Percentiles rank a stretch among this genome's conserved stretches.
These are phyloP conservation scores for Herpetotheres cachinnans DNA, from an alignment of 2,113 vertebrate species.

Conservation along the genomic window DNA sequence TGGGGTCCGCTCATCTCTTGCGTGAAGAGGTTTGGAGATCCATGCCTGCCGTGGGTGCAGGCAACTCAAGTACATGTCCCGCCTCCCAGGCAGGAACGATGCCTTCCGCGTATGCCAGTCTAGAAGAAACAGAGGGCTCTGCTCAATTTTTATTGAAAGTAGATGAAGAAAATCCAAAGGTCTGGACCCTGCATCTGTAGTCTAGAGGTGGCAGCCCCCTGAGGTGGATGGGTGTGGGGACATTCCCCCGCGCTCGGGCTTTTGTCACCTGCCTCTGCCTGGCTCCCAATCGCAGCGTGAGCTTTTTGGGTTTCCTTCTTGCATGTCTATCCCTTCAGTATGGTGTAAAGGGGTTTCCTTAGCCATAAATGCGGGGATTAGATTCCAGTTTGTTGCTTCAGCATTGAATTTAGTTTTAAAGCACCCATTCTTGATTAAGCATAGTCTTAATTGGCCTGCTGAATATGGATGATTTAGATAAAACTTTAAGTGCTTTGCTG, in stretches of 20 bases:
- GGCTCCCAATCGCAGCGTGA: rapidly evolving
- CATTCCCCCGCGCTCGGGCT: background rate
- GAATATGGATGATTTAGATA: background rate
- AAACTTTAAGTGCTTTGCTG: background rate
- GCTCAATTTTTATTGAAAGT: background rate
- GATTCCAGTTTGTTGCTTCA: background rate
- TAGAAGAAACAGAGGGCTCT: background rate
- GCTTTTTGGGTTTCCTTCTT: background rate
- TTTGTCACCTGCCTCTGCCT: background rate
- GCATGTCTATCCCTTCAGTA: background rate
- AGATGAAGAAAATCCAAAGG: background rate
- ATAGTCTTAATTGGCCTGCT: background rate
- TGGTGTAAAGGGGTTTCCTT: rapidly evolving
- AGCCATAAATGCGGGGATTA: background rate
- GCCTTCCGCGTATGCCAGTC: background rate
- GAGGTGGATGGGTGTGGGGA: background rate
- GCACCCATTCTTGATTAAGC: background rate
- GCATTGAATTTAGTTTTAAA: background rate
- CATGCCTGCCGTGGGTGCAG: background rate
- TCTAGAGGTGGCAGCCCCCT: background rate
- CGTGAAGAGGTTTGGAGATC: background rate
- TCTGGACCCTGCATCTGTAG: background rate
- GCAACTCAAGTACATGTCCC: background rate
- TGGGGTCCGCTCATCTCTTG: background rate
- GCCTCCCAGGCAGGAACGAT: background rate